Evolutionary conservation across 2,797 vertebrate genomes (phyloP).

Genomic region (Brotula barbata): DNA sequence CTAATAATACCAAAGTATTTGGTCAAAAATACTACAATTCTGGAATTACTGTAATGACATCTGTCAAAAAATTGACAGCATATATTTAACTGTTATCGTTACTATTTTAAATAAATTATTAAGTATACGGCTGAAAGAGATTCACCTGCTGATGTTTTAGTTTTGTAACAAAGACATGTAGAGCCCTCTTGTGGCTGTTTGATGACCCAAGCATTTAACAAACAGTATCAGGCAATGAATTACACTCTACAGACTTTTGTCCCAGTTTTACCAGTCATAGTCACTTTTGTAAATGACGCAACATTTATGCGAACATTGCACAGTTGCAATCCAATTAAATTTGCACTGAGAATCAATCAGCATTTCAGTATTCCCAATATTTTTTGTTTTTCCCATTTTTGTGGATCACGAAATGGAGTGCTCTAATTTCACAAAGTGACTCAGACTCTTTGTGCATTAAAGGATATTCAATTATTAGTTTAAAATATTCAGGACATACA

Average conservation of each 20-base stretch:
- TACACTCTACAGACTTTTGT: too few species aligned
- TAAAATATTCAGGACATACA: neutral
- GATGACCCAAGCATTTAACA: too few species aligned
- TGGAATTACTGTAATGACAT: too few species aligned
- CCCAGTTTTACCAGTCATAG: neutral
- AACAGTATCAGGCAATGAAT: too few species aligned
- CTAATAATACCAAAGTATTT: neutral
- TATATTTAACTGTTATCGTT: neutral
- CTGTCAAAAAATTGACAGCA: neutral
- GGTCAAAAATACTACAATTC: neutral
- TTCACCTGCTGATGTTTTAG: neutral
- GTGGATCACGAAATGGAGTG: too few species aligned
- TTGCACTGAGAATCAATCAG: too few species aligned
- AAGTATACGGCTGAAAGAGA: neutral
- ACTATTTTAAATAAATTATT: neutral
- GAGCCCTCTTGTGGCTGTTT: constrained; percentile 32
- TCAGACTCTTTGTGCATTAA: too few species aligned
- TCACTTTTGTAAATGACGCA: neutral
- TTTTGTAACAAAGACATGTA: neutral
- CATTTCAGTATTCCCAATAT: neutral
- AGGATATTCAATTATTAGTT: too few species aligned
- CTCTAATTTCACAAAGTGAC: too few species aligned
- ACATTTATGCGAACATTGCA: neutral
- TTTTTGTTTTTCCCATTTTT: neutral
- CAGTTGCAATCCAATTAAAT: too few species aligned